Evolutionary conservation across 1,140 invertebrate genomes (phyloP).

Genomic region (Neodiprion lecontei): DNA sequence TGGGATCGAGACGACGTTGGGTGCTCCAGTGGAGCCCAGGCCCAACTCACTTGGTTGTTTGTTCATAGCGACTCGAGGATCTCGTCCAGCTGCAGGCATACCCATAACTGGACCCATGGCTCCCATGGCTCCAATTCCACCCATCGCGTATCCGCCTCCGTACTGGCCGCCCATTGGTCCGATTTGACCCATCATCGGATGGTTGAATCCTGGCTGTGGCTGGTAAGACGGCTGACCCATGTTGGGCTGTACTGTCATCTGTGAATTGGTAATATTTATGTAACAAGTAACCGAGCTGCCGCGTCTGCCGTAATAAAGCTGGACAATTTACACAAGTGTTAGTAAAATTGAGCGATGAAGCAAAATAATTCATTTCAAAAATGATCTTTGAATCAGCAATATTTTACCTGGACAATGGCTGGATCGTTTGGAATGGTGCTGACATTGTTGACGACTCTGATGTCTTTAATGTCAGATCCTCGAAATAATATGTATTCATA

Average conservation of each 20-base stretch:
- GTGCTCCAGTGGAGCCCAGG: slow-evolving; percentile 61
- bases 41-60: slow-evolving; percentile 83
- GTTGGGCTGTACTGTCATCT: slow-evolving; percentile 75
- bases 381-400: slow-evolving; percentile 11
- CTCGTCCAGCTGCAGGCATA: slow-evolving; percentile 54
- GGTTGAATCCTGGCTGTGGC: slow-evolving; percentile 57
- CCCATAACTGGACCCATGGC: slow-evolving; percentile 69
- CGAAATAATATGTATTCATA: slow-evolving; percentile 99
- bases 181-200: slow-evolving; percentile 65
- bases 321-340: no score
- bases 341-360: no score
- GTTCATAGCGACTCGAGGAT: slow-evolving; percentile 61
- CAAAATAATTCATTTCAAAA: not conserved
- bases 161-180: slow-evolving; percentile 61
- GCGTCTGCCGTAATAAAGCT: no score
- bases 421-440: slow-evolving; percentile 86
- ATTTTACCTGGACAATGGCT: slow-evolving; percentile 84
- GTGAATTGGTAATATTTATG: slow-evolving; percentile 21
- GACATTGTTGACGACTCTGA: slow-evolving; percentile 88
- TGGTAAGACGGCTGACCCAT: slow-evolving; percentile 64
- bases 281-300: no score
- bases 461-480: slow-evolving; percentile 98
- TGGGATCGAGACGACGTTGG: slow-evolving; percentile 53
- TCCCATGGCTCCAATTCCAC: slow-evolving; percentile 59
- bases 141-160: slow-evolving; percentile 54